Base-by-base conservation (phyloP, 2,888 invertebrate genomes). In the Cyclophora albipunctata region DNA sequence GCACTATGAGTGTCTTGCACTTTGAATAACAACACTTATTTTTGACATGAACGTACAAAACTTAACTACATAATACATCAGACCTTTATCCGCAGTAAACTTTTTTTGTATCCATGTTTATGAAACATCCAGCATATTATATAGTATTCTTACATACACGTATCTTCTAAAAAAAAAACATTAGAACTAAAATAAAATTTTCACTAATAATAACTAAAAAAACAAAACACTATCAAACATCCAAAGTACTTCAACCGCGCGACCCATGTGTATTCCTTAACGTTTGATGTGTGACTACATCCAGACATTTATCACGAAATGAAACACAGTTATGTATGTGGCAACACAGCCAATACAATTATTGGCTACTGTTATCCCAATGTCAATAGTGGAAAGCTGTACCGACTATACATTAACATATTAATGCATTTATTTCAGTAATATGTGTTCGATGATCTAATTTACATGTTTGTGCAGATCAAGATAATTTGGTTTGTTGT, bases 241-340 rank as follows among this genome's bases (percentile, higher is more conserved):
- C 20, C 20, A 20, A 20, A 20, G 37, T 37, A 2, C 4, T 2
- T 5, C 37, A 37, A 37, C 5, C 42, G 5, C 7, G 3, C 2
- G 5, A 34, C 1, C 59, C 41, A 59, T 65, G 46, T 63, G 64
- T 62, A 33, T 3, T 7, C 1, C 33, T 7, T 35, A 46, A 46
- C 53, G 50, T 58, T 66, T 66, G 67, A 69, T 65, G 59, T 58
- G 61, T 54, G 55, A 57, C 59, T 55, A 65, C 64, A 64, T 64
- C 58, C 55, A 60, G 58, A 55, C 63, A 67, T 70, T 62, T 67
- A 65, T 75, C 64, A 69, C 56, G 47, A 56, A 58, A 59, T 67
- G 66, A 68, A 70, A 68, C 65, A 71, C 62, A 67, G 71, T 67
- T 66, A 73, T 69, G 64, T 63, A 57, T 52, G 58, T 51, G 63